Evolutionary conservation across 1,140 invertebrate species (phyloP).

Genomic region (Popillia japonica): DNA sequence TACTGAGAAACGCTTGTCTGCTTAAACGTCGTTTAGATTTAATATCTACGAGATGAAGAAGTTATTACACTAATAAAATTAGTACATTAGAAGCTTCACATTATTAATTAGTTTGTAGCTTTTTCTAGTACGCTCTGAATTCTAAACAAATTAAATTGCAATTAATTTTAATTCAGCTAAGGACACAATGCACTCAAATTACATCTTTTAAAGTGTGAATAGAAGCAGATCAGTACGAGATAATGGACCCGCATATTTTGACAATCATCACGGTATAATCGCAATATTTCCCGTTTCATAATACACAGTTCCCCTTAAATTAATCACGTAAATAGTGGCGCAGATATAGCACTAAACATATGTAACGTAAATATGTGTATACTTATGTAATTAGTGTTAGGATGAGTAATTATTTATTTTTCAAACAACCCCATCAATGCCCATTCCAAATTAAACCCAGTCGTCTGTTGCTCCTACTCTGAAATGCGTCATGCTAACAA

Average conservation of each 20-base stretch:
- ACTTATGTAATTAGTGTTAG: neutral
- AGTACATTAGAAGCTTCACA: too few species aligned
- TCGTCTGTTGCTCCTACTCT: neutral
- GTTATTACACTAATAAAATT: too few species aligned
- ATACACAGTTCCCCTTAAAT: neutral
- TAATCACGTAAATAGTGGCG: constrained; percentile 12
- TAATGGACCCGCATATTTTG: constrained; percentile 26
- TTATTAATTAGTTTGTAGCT: too few species aligned
- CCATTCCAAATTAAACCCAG: neutral
- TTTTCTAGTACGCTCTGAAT: too few species aligned
- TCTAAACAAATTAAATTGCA: too few species aligned
- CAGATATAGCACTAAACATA: neutral
- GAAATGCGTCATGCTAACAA: neutral
- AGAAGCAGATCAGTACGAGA: neutral
- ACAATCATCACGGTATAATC: neutral
- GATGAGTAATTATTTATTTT: constrained; percentile 31
- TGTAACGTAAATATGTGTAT: neutral
- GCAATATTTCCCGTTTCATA: neutral
- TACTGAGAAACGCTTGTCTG: neutral
- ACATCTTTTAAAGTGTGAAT: constrained; percentile 2
- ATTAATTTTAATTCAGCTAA: too few species aligned
- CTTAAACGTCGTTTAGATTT: neutral
- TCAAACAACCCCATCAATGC: constrained; percentile 27
- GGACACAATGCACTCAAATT: neutral
- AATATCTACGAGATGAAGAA: neutral